phyloP scores from a whole-genome alignment of 1,140 invertebrate species.

The Trachymyrmex septentrionalis region DNA sequence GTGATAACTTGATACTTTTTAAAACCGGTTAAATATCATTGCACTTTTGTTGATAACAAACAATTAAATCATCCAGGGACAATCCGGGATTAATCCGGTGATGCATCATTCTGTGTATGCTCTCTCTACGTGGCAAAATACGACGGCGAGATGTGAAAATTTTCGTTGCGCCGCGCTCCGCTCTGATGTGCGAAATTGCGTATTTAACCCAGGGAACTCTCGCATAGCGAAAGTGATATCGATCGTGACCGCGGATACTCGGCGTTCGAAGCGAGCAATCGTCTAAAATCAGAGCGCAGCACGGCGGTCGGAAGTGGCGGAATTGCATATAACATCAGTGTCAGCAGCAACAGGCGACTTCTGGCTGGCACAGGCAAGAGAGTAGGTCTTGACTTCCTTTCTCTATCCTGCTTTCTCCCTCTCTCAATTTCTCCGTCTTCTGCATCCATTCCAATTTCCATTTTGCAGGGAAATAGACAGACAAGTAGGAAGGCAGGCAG shows the following conservation, averaged over 20 bases:
- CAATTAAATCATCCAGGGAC: not conserved
- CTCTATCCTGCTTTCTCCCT: not conserved
- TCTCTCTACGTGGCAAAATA: not conserved
- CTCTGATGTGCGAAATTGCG: not conserved
- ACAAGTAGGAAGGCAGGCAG: not conserved
- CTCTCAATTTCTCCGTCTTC: not conserved
- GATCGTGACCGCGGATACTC: conserved; percentile 17
- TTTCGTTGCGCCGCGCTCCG: not conserved
- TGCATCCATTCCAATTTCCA: conserved; percentile 68
- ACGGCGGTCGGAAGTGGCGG: not conserved
- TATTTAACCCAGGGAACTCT: conserved; percentile 30
- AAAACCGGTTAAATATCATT: not conserved
- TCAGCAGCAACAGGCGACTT: conserved; percentile 73
- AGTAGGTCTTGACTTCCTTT: not conserved
- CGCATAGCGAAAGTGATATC: conserved; percentile 52
- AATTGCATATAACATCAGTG: conserved; percentile 5
- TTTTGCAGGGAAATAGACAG: conserved; percentile 66
- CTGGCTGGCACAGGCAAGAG: conserved; percentile 31
- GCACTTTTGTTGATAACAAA: not conserved
- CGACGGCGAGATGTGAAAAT: not conserved
- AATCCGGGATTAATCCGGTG: conserved; percentile 6
- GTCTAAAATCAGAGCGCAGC: conserved; percentile 43
- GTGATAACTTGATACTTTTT: not conserved
- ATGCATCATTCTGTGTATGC: not conserved
- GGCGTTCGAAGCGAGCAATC: conserved; percentile 8